Base-by-base conservation (phyloP, 2,797 vertebrate species). In the Sarcophilus harrisii region DNA sequence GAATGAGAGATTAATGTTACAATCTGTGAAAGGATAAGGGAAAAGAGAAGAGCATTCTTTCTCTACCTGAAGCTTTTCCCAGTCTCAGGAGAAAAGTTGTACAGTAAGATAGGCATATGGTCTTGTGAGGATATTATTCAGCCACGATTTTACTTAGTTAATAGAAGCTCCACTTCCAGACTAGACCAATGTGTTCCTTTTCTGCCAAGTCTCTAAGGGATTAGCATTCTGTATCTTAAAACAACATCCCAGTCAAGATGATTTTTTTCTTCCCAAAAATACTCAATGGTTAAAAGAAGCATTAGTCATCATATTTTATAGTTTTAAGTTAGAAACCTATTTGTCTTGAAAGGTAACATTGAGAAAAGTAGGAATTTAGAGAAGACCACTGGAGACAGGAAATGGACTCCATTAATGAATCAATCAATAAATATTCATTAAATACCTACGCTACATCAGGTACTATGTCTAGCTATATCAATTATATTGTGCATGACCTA, bases 291-390 rank as follows among this genome's bases (percentile, higher is more conserved):
- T 94, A 91, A 92, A 97, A 95, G 93, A 97, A 54, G 94, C 52
- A 94, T 92, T 97, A 95, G 95, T 4, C 95, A 95, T 92, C 94
- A 96, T 28, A 90, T 59, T 93, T 97, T 97, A 98, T 98, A 97
- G 96, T 57, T 91, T 90, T 30, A n/a, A 94, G 45, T 0, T 29
- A 54, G 90, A 92, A 10, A 59, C 55, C 38, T 81, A 28, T 94
- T 92, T 73, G 90, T 29, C 2, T 49, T 90, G n/a, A 81, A 29
- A 90, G 57, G 32, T 89, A 45, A 89, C 24, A 30, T 91, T 49
- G 66, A 89, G 92, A 6, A 49, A 27, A 21, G 9, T 6, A 29
- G 24, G 10, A 3, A 87, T 27, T 21, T 45, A 87, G 73, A 45
- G 8, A 45, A 81, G 18, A 81, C 38, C 73, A 45, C 38, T 45